phyloP scores from a whole-genome alignment of 53 echinoderm and acorn worm species.

The Echinarachnius parma region DNA sequence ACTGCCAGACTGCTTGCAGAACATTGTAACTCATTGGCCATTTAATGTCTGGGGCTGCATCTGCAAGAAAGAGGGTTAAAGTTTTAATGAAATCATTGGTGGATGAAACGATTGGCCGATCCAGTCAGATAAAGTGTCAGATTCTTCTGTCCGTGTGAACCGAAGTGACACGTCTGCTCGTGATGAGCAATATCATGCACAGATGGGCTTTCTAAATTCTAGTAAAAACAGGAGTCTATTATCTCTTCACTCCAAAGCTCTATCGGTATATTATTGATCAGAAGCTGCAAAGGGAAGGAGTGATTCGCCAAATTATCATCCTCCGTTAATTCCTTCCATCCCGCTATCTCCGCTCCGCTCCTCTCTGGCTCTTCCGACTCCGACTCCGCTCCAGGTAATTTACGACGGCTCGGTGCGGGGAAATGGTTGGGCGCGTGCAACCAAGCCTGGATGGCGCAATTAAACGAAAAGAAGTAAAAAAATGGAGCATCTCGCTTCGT shows the following conservation, averaged over 20 bases:
- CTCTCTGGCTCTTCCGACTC: background rate
- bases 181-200: slow-evolving; percentile 33
- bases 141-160: too few species aligned
- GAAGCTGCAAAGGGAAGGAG: slow-evolving; percentile 24
- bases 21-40: too few species aligned
- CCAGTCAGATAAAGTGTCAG: too few species aligned
- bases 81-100: too few species aligned
- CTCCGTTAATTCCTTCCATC: slow-evolving; percentile 34
- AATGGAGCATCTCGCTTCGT: too few species aligned
- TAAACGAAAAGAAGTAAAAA: too few species aligned
- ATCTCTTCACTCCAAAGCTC: slow-evolving; percentile 32
- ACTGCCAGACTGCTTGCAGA: too few species aligned
- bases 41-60: too few species aligned
- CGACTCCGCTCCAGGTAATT: slow-evolving; percentile 15
- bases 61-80: too few species aligned
- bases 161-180: too few species aligned
- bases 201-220: slow-evolving; percentile 11
- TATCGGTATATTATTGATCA: slow-evolving; percentile 46
- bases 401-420: slow-evolving; percentile 20
- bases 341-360: slow-evolving; percentile 1
- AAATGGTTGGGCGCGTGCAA: background rate
- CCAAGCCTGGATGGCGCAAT: background rate
- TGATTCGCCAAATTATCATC: slow-evolving; percentile 44
- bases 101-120: too few species aligned
- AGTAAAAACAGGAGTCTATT: slow-evolving; percentile 32